Percentiles rank a stretch among this genome's conserved stretches.
Conservation (phyloP, 2,888 invertebrate species). For the Temnothorax rugatulus region DNA sequence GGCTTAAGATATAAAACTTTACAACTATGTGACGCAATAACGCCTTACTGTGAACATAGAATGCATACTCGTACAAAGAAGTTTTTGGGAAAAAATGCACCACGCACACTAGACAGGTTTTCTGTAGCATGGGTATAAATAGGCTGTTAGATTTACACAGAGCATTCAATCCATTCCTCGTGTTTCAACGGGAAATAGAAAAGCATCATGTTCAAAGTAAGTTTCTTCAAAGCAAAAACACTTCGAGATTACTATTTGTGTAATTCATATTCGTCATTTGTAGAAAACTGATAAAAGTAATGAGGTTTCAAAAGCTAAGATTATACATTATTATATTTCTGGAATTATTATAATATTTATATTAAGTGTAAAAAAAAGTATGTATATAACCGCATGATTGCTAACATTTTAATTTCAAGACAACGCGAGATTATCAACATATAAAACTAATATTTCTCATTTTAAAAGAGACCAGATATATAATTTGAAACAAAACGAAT, state of each 20-base stretch:
- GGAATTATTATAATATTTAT: neutral
- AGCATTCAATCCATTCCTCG: constrained; percentile 72
- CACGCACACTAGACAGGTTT: constrained; percentile 58
- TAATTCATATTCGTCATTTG: neutral
- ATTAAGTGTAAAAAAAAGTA: neutral
- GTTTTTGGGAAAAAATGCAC: constrained; percentile 73
- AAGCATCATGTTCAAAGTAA: constrained; percentile 76
- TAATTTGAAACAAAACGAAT: neutral
- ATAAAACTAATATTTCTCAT: constrained; percentile 4
- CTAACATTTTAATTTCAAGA: neutral
- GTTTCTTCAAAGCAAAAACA: constrained; percentile 34
- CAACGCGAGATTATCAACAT: neutral
- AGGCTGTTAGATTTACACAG: constrained; percentile 62
- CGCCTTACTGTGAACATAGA: constrained; percentile 47
- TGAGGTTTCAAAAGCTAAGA: neutral
- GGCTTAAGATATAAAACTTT: constrained; percentile 19
- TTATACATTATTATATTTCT: neutral
- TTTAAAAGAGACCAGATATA: neutral
- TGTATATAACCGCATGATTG: neutral
- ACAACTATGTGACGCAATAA: constrained; percentile 65
- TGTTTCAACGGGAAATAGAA: constrained; percentile 58
- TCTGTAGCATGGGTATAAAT: constrained; percentile 71
- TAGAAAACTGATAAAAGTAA: neutral
- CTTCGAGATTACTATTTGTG: neutral
- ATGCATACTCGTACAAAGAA: constrained; percentile 62